A percentile compares a stretch with the other conserved stretches of the same genome.
phyloP scores from a whole-genome alignment of 2,888 invertebrate genomes.

The Kuschelorhynchus macadamiae region DNA sequence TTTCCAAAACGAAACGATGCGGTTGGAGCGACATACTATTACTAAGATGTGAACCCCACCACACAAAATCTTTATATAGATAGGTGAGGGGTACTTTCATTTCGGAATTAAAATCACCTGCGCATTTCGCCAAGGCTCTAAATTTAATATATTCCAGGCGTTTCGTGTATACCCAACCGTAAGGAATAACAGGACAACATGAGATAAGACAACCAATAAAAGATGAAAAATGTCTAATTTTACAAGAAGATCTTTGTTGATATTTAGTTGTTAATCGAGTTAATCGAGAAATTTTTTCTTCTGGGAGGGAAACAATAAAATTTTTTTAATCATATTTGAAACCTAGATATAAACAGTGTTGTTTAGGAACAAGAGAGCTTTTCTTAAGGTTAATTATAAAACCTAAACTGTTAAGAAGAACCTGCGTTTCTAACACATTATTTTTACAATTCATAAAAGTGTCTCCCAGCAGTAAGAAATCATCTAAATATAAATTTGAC shows the following conservation, averaged over 20 bases:
- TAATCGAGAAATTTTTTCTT: constrained; percentile 5
- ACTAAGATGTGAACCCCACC: neutral
- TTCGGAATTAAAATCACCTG: neutral
- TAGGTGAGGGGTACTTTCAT: neutral
- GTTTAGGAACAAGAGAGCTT: no score
- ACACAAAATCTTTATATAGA: neutral
- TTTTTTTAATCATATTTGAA: no score
- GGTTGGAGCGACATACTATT: neutral
- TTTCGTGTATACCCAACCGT: constrained; percentile 9
- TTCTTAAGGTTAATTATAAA: no score
- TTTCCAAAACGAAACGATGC: no score
- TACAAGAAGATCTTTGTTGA: neutral
- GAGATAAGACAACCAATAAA: constrained; percentile 1
- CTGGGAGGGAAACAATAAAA: constrained; percentile 4
- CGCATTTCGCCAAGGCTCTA: constrained; percentile 2
- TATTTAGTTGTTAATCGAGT: neutral
- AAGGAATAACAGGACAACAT: constrained; percentile 2
- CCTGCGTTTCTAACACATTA: no score
- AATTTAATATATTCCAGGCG: constrained; percentile 1
- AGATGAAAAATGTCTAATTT: neutral
- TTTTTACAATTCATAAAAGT: no score
- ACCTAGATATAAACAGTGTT: no score
- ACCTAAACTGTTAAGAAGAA: no score
- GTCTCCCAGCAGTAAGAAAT: no score
- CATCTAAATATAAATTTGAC: no score